Base-by-base conservation (phyloP, 2,888 invertebrate genomes). In the Synergus japonicus region DNA sequence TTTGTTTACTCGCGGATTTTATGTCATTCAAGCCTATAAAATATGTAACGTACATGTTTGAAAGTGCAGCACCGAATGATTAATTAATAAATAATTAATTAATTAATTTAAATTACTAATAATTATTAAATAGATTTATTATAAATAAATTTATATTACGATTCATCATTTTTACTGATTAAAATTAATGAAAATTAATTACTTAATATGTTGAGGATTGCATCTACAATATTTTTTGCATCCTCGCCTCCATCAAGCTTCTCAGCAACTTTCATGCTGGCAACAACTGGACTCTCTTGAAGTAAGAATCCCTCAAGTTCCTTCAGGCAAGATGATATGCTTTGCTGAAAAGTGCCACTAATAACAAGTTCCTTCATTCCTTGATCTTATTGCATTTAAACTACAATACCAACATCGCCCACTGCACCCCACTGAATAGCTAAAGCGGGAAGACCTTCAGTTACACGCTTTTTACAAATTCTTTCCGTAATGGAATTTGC, bases 201-300 rank as follows among this genome's bases (percentile, higher is more conserved):
- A 91, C 93, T 92, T 86, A 94, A 89, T 46, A 93, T 93, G 87
- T 95, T 94, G 79, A 95, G 94, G 1, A 97, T 95, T 41, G 96
- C 94, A 84, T 96, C 96, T 0, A 97, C 95, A 77, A 96, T 94
- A 86, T 94, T 95, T 60, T 94, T 94, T 77, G 95, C 94, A 0
- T 94, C 94, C 5, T 94, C 93, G 0, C 94, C 93, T 0, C 94
- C 94, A 0, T 93, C 93, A 84, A 94, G 94, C 93, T 97, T 97
- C 90, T 97, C 97, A 0, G 98, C 98, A 0, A 97, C 96, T 0
- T 98, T 97, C 93, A 97, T 97, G 84, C 97, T 97, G 0, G 96
- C 94, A 0, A 97, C 96, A 22, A 97, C 93, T 0, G 96, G 92
- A 0, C 93, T 92, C 4, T 92, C 89, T 8, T 89, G 91, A 82